A percentile compares a stretch with the other conserved stretches of the same genome.
Conservation (phyloP, 2,797 vertebrate species). For the Pagetopsis macropterus region DNA sequence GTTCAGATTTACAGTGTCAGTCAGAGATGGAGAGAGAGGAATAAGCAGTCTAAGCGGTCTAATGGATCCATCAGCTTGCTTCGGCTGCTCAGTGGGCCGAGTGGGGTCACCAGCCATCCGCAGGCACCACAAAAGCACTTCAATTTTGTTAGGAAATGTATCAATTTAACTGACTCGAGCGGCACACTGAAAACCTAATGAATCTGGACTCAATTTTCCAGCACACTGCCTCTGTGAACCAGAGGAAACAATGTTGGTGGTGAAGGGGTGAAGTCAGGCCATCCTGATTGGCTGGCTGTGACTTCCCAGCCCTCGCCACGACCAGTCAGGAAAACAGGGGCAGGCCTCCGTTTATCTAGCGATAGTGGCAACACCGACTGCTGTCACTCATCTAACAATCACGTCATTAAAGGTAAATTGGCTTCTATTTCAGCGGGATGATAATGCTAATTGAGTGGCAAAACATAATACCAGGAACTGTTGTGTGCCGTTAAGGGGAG, state of each 20-base stretch:
- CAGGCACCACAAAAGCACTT: slow-evolving; percentile 99
- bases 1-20: slow-evolving; percentile 99
- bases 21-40: slow-evolving; percentile 93
- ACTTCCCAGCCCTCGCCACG: slow-evolving; percentile 81
- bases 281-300: slow-evolving; percentile 87
- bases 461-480: slow-evolving; percentile 99
- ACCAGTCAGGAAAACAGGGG: slow-evolving; percentile 87
- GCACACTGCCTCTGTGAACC: slow-evolving; percentile 98
- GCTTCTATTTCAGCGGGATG: slow-evolving; percentile 99
- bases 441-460: slow-evolving; percentile 99
- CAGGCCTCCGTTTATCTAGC: slow-evolving; percentile 89
- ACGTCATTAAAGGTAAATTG: slow-evolving; percentile 99
- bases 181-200: slow-evolving; percentile 98
- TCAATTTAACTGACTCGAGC: slow-evolving; percentile 99
- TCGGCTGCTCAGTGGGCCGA: slow-evolving; percentile 99
- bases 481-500: slow-evolving; percentile 94
- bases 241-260: slow-evolving; percentile 98
- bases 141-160: slow-evolving; percentile 99
- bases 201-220: slow-evolving; percentile 99
- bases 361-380: slow-evolving; percentile 85
- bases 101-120: slow-evolving; percentile 99
- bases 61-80: slow-evolving; percentile 99
- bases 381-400: slow-evolving; percentile 99
- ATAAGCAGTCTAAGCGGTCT: slow-evolving; percentile 97
- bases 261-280: slow-evolving; percentile 91